A percentile compares a stretch with the other conserved stretches of the same genome.
These are phyloP conservation scores for Agrotis segetum DNA, from an alignment of 2,888 invertebrate genomes.

Conservation along the genomic window DNA sequence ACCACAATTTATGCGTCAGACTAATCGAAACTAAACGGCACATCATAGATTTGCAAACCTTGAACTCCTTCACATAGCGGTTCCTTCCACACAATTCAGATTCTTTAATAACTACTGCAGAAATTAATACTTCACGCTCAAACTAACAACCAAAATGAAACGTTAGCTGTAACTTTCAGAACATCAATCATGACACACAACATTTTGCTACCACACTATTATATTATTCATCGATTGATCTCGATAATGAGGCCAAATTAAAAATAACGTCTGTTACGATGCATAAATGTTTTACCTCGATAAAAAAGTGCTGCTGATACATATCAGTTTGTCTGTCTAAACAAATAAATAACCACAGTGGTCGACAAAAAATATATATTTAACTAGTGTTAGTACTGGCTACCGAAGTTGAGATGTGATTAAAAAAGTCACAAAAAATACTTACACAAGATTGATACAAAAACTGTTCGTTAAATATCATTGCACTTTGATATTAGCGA, in stretches of 20 bases:
- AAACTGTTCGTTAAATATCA: conserved; percentile 46
- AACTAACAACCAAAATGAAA: conserved; percentile 39
- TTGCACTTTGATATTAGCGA: conserved; percentile 45
- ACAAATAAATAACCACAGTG: conserved; percentile 77
- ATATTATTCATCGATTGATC: conserved; percentile 69
- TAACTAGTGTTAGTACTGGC: conserved; percentile 67
- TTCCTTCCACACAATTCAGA: conserved; percentile 52
- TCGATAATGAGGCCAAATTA: conserved; percentile 73
- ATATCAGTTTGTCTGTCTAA: conserved; percentile 76
- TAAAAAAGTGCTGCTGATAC: conserved; percentile 73
- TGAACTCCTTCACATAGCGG: conserved; percentile 65
- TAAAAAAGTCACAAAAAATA: conserved; percentile 60
- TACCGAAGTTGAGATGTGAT: conserved; percentile 60
- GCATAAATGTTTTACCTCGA: conserved; percentile 57
- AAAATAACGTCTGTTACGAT: conserved; percentile 72
- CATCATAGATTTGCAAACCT: conserved; percentile 70
- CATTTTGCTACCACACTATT: conserved; percentile 65
- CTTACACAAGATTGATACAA: conserved; percentile 31
- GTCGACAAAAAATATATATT: conserved; percentile 69
- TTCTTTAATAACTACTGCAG: conserved; percentile 50
- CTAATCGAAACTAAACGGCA: conserved; percentile 71
- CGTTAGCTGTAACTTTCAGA: conserved; percentile 46
- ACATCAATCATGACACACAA: conserved; percentile 64
- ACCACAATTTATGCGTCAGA: conserved; percentile 67
- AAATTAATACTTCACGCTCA: conserved; percentile 43